Percentiles rank a stretch among this genome's conserved stretches.
phyloP scores from a whole-genome alignment of 2,888 invertebrate genomes.

The Galeruca laticollis region DNA sequence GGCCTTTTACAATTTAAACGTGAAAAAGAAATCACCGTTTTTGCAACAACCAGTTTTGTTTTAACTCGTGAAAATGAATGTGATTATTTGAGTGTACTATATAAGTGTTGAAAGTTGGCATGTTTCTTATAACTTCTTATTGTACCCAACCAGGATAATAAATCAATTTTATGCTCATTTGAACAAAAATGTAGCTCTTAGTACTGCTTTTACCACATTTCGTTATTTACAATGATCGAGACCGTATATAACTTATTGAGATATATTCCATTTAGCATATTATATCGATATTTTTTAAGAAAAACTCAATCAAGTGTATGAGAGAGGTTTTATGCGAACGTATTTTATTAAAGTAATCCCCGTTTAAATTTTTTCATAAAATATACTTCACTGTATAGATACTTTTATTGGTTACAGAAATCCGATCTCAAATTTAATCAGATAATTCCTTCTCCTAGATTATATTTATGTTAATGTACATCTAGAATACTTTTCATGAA shows the following conservation, averaged over 20 bases:
- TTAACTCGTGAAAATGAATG: no score
- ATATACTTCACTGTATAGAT: conserved; percentile 9
- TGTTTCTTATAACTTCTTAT: neutral
- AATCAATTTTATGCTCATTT: neutral
- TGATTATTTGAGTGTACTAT: neutral
- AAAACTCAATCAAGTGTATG: neutral
- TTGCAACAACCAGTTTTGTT: no score
- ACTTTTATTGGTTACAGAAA: neutral
- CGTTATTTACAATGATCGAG: conserved; percentile 10
- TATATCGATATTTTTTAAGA: neutral
- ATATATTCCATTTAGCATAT: conserved; percentile 6
- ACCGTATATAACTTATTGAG: neutral
- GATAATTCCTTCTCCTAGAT: neutral
- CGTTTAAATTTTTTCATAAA: conserved; percentile 10
- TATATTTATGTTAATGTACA: no score
- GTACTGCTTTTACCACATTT: conserved; percentile 19
- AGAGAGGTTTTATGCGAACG: no score
- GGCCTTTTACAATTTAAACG: no score
- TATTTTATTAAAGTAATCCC: conserved; percentile 8
- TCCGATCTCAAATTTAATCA: neutral
- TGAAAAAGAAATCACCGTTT: no score
- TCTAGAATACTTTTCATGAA: no score
- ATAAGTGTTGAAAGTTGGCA: neutral
- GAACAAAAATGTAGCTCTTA: conserved; percentile 3
- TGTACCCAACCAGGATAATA: neutral